Conservation (phyloP, 1,140 invertebrate species). For the Dryas iulia region DNA sequence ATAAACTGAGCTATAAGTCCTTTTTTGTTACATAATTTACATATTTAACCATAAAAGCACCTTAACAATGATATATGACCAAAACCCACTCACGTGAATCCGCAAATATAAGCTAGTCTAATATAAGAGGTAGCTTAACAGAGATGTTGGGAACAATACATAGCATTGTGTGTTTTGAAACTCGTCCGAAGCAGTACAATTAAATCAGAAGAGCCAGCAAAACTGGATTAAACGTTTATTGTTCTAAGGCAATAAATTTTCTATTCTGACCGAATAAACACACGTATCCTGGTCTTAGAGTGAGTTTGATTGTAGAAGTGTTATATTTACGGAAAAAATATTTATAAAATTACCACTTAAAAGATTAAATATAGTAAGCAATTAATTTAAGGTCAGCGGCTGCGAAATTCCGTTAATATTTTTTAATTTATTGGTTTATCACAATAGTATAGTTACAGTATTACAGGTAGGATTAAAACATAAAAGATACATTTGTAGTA, state of each 20-base stretch:
- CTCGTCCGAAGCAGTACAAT: conserved; percentile 46
- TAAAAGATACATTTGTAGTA: too few species aligned
- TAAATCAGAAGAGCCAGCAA: conserved; percentile 50
- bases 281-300: conserved; percentile 44
- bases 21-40: background rate
- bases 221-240: conserved; percentile 61
- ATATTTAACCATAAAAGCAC: background rate
- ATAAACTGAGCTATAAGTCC: too few species aligned
- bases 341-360: too few species aligned
- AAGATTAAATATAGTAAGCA: conserved; percentile 26
- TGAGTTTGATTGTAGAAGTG: background rate
- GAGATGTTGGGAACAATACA: conserved; percentile 18
- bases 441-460: too few species aligned
- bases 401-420: background rate
- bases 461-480: too few species aligned
- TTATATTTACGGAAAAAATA: background rate
- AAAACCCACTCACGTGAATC: background rate
- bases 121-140: conserved; percentile 12
- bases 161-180: conserved; percentile 36
- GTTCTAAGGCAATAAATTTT: conserved; percentile 67
- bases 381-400: conserved; percentile 12
- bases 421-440: background rate
- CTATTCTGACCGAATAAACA: conserved; percentile 51
- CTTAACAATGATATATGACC: background rate
- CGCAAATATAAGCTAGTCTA: background rate